Evolutionary conservation across 2,797 vertebrate genomes (phyloP).

Genomic region (Pangasius sanitwongsei): DNA sequence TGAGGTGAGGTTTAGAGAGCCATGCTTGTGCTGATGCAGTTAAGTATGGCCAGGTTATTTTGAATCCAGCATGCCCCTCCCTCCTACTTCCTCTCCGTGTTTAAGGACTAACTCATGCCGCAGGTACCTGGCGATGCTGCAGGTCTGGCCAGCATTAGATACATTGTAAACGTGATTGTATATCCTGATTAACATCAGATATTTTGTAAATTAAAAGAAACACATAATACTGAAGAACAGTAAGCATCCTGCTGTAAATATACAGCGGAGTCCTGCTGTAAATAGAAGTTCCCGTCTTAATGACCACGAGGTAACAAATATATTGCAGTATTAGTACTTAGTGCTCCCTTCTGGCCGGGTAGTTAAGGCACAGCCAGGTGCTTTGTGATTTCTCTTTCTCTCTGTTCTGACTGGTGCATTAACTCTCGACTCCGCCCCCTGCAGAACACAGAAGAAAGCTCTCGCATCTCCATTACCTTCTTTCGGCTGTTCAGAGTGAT

Average conservation of each 20-base stretch:
- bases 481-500: conserved; percentile 99
- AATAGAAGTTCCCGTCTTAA: no score
- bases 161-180: not conserved
- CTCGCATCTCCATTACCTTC: conserved; percentile 99
- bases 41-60: conserved; percentile 77
- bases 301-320: no score
- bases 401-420: conserved; percentile 41
- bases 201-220: not conserved
- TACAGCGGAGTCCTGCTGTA: not conserved
- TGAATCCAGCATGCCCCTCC: conserved; percentile 77
- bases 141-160: conserved; percentile 48
- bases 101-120: conserved; percentile 71
- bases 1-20: conserved; percentile 76
- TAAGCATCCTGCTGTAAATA: no score
- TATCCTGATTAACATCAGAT: not conserved
- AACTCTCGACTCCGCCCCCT: conserved; percentile 62
- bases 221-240: not conserved
- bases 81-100: conserved; percentile 79
- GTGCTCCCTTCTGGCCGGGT: conserved; percentile 53
- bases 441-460: conserved; percentile 97
- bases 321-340: not conserved
- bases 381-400: conserved; percentile 57
- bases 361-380: conserved; percentile 67
- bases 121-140: conserved; percentile 53
- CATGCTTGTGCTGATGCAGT: conserved; percentile 80